A percentile compares a stretch with the other conserved stretches of the same genome.
Evolutionary conservation across 2,888 invertebrate species (phyloP).

Genomic region (Drosophila nr. perissopoda): DNA sequence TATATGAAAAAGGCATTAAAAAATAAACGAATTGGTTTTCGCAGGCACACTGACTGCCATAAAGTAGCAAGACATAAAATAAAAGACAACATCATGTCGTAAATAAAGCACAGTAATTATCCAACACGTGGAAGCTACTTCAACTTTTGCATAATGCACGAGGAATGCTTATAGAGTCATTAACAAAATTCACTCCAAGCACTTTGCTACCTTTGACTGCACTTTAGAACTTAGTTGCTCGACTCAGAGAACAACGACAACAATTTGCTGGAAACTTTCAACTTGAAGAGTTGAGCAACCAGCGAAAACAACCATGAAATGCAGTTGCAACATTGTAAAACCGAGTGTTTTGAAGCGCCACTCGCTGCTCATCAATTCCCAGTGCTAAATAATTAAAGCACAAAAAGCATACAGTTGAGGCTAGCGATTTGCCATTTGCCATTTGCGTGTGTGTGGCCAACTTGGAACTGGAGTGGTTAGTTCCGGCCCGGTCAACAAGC

Average conservation of each 20-base stretch:
- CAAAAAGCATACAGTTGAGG: slow-evolving; percentile 24
- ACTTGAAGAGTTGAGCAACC: slow-evolving; percentile 40
- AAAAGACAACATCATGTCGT: neutral
- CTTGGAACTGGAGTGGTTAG: slow-evolving; percentile 4
- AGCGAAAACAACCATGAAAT: slow-evolving; percentile 48
- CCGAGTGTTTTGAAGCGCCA: slow-evolving; percentile 33
- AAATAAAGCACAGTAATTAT: neutral
- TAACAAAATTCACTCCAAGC: slow-evolving; percentile 47
- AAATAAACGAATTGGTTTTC: neutral
- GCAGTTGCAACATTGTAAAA: slow-evolving; percentile 30
- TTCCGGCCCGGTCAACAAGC: slow-evolving; percentile 31
- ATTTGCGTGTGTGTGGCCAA: neutral
- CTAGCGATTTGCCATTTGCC: slow-evolving; percentile 24
- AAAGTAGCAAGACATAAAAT: neutral
- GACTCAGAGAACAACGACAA: neutral
- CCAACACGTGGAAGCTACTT: slow-evolving; percentile 18
- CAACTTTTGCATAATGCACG: slow-evolving; percentile 25
- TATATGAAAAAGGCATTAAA: neutral
- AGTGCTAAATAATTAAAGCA: slow-evolving; percentile 51
- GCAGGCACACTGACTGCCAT: neutral
- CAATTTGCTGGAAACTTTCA: slow-evolving; percentile 50
- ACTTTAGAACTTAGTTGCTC: slow-evolving; percentile 13
- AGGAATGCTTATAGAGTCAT: slow-evolving; percentile 62
- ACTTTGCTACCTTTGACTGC: slow-evolving; percentile 42
- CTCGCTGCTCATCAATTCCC: slow-evolving; percentile 51